Conservation (phyloP, 2,113 vertebrate genomes). For the Mystacornis crossleyi region DNA sequence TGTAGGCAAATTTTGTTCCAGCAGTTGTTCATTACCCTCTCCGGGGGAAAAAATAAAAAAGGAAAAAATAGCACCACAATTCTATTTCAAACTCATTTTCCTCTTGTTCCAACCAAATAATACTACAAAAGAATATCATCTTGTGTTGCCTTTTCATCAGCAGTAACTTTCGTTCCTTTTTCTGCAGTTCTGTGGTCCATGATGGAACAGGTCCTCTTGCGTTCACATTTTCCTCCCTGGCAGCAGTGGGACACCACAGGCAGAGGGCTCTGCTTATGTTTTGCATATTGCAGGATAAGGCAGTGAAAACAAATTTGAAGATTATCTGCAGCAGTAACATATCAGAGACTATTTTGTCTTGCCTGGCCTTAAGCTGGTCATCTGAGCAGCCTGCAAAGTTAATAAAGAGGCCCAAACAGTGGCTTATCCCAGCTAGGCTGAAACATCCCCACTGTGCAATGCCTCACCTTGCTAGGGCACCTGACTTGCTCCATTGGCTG, state of each 20-base stretch:
- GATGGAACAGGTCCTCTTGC: not conserved
- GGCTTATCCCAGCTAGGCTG: not conserved
- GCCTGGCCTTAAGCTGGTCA: not conserved
- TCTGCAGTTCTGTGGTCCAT: not conserved
- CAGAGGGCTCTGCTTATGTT: not conserved
- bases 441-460: not conserved
- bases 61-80: not conserved
- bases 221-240: not conserved
- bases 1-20: not conserved
- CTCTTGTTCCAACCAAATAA: not conserved
- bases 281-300: not conserved
- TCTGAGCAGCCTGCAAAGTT: not conserved
- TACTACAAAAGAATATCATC: not conserved
- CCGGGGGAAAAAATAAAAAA: not conserved
- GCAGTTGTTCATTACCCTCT: not conserved
- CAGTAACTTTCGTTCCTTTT: not conserved
- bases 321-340: not conserved
- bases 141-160: not conserved
- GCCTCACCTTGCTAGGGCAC: accelerated
- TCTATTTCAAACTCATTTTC: not conserved
- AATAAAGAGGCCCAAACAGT: not conserved
- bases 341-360: not conserved
- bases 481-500: not conserved
- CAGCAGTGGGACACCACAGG: not conserved
- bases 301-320: not conserved